Percentiles rank a stretch among this genome's conserved stretches.
These are phyloP conservation scores for Stichodactyla helianthus DNA, from an alignment of 64 coral and sea anemone genomes.

Conservation along the genomic window DNA sequence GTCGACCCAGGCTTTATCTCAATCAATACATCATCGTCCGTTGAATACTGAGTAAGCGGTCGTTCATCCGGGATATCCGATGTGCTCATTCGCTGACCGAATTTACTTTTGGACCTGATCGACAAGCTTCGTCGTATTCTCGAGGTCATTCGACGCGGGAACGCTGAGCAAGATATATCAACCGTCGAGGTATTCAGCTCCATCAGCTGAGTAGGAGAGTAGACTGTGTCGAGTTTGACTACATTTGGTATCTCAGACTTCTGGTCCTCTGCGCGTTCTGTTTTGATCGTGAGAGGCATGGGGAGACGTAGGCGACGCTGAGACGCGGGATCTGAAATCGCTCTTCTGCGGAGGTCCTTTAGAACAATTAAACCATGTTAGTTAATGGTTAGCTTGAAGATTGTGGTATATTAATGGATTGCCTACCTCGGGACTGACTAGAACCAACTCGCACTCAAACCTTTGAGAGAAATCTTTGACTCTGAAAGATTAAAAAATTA, in stretches of 20 bases:
- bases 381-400: neutral
- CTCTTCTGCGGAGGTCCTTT: slow-evolving; percentile 23
- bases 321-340: neutral
- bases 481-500: neutral
- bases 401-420: neutral
- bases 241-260: slow-evolving; percentile 29
- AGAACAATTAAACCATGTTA: neutral
- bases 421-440: slow-evolving; percentile 10
- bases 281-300: slow-evolving; percentile 44
- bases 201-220: slow-evolving; percentile 26
- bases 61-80: slow-evolving; percentile 68
- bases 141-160: slow-evolving; percentile 48
- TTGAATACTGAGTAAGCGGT: slow-evolving; percentile 13
- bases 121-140: slow-evolving; percentile 61
- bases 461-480: slow-evolving; percentile 47
- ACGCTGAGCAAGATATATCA: neutral
- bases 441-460: slow-evolving; percentile 15
- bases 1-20: neutral
- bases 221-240: slow-evolving; percentile 21
- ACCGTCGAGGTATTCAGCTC: neutral
- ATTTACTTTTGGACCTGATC: slow-evolving; percentile 35
- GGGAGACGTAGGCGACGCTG: slow-evolving; percentile 25
- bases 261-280: slow-evolving; percentile 48
- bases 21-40: neutral
- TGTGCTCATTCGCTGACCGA: slow-evolving; percentile 58